These are phyloP conservation scores for Machaerirhynchus nigripectus DNA, from an alignment of 2,113 vertebrate species.

Conservation along the genomic window DNA sequence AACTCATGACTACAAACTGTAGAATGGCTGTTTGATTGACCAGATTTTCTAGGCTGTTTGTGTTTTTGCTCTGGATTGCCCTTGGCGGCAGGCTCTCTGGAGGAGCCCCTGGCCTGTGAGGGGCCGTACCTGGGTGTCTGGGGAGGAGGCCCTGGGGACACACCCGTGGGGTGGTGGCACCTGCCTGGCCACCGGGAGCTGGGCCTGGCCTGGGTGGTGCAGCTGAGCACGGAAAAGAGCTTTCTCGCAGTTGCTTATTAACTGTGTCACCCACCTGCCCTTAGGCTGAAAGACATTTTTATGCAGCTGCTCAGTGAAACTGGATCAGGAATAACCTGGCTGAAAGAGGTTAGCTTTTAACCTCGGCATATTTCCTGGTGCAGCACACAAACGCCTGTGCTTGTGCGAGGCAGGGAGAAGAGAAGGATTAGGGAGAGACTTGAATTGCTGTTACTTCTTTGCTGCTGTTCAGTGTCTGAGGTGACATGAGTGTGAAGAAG, in stretches of 20 bases:
- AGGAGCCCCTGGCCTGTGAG: fast-evolving
- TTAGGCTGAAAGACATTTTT: background rate
- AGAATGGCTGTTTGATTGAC: background rate
- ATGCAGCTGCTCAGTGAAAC: background rate
- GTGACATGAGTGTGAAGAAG: background rate
- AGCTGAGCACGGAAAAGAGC: fast-evolving
- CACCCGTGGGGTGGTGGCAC: fast-evolving
- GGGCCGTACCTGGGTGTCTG: fast-evolving
- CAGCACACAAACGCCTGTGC: background rate
- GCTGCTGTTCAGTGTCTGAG: background rate
- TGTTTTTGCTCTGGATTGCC: background rate
- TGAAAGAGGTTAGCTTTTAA: conserved; percentile 18
- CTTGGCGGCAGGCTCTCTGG: background rate
- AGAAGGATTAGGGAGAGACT: background rate
- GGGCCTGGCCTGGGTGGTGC: fast-evolving
- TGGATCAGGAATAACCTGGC: background rate
- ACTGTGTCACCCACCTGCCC: background rate
- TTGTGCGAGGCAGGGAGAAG: background rate
- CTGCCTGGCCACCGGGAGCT: background rate
- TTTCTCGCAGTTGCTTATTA: background rate
- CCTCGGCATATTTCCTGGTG: background rate
- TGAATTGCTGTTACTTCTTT: background rate
- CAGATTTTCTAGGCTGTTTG: background rate
- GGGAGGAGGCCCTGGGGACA: background rate
- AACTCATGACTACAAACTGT: no score